Base-by-base conservation (phyloP, 2,888 invertebrate species). In the Hypena proboscidalis region DNA sequence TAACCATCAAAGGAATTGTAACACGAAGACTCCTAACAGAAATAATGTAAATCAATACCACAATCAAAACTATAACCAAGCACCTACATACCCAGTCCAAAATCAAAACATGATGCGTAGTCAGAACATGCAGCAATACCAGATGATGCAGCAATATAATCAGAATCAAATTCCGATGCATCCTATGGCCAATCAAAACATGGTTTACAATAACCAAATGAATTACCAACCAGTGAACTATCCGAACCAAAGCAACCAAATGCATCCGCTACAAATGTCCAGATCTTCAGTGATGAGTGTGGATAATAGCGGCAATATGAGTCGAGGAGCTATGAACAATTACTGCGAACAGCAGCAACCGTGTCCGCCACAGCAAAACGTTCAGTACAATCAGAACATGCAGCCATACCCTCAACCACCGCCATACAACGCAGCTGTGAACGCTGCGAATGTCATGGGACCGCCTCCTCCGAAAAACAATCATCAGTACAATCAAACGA, bases 231-330 rank as follows among this genome's bases (percentile, higher is more conserved):
- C 70, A 0, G 62, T 75, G 13, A 83, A 68, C 45, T 89, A 88
- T 48, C 64, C 68, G 0, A 82, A 78, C 48, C 86, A 83, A 63
- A 75, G 61, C 27, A 81, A 73, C 36, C 88, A 84, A 44, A 82
- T 86, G 70, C 81, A 89, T 62, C 82, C 78, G 1, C 59, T 86
- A 63, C 90, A 90, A 67, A 83, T 89, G 81, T 90, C 90, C 0
- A 79, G 90, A 43, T 89, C 90, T 1, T 90, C 90, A 0, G 69
- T 86, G 32, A 90, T 90, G 90, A 90, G 90, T 41, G 89, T 90
- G 0, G 90, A 90, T 43, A 90, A 84, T 56, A 90, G 86, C 41
- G 86, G 83, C 0, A 87, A 84, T 41, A 85, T 87, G 81, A 80
- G 72, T 45, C 69, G 89, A 44, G 88, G 87, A 0, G 74, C 75